Base-by-base conservation (phyloP, 1,140 invertebrate genomes). In the Amphibalanus amphitrite region DNA sequence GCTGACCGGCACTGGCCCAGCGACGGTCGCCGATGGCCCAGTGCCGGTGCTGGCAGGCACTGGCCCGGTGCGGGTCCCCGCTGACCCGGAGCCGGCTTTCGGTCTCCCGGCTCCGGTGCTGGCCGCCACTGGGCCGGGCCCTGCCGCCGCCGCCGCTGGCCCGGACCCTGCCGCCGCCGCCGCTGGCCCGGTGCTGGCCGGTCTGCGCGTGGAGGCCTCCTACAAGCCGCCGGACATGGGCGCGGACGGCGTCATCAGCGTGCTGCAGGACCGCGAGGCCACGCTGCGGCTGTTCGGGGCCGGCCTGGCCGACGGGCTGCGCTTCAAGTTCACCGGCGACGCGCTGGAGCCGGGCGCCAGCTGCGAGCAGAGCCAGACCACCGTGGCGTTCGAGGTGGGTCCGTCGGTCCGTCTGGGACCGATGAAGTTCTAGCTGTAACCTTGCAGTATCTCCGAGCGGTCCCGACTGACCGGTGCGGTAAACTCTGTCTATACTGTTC, bases 221-320 rank as follows among this genome's bases (percentile, higher is more conserved):
- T 80, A 83, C 23, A 88, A 86, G 75, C 84, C 85, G 29, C 83
- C 84, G 0, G 80, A 80, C 67, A 85, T 85, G 67, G 82, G 84
- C 0, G 85, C 86, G 0, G 80, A 83, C 25, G 89, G 88, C 0
- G 81, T 90, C 47, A 88, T 89, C 0, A 83, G 83, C 72, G 83
- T 92, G 65, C 76, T 89, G 72, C 84, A 85, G 10, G 83, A 84
- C 20, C 80, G 78, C 0, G 78, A 79, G 28, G 82, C 86, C 64
- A 82, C 82, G 8, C 78, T 92, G 33, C 85, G 90, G 38, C 73
- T 93, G n/a, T 93, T 92, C 78, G 91, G 90, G 0, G 78, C 78
- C 30, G 87, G 87, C 26, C 82, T 92, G 69, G 86, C 84, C 0
- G 77, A 84, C 3, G 78, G 84, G 69, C 90, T 90, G 0, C 78